phyloP scores from a whole-genome alignment of 2,888 invertebrate species.

The Listrodromus nycthemerus region DNA sequence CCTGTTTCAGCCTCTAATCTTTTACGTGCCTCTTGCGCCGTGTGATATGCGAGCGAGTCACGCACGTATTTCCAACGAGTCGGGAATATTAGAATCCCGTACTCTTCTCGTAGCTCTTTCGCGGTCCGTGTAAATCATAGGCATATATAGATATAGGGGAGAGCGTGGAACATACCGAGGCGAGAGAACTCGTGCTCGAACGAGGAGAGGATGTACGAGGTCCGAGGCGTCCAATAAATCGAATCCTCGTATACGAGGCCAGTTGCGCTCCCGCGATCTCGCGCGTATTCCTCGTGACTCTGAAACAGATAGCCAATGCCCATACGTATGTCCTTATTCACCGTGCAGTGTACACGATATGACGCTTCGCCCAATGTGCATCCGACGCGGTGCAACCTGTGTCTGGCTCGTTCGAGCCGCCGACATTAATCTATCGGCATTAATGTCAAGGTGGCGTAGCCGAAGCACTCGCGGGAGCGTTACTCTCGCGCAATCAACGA shows the following conservation, averaged over 20 bases:
- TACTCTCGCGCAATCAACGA: conserved; percentile 55
- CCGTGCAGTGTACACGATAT: conserved; percentile 11
- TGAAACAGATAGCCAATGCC: conserved; percentile 19
- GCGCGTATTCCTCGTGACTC: conserved; percentile 46
- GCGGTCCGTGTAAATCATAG: conserved; percentile 67
- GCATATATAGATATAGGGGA: conserved; percentile 4
- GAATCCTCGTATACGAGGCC: conserved; percentile 61
- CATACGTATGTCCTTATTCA: not conserved
- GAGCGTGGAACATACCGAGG: conserved; percentile 40
- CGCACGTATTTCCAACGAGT: conserved; percentile 60
- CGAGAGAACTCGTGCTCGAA: conserved; percentile 61
- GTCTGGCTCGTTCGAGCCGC: conserved; percentile 40
- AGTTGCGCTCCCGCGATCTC: conserved; percentile 35
- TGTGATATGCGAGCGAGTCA: conserved; percentile 61
- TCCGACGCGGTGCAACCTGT: conserved; percentile 35
- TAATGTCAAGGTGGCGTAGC: conserved; percentile 62
- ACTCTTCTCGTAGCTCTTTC: conserved; percentile 65
- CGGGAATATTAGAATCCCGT: conserved; percentile 61
- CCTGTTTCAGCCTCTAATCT: conserved; percentile 46
- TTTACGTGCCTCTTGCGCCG: conserved; percentile 18
- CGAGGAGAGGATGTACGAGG: conserved; percentile 63
- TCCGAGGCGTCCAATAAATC: conserved; percentile 67
- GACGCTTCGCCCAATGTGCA: conserved; percentile 44
- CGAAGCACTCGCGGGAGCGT: conserved; percentile 10
- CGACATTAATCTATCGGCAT: conserved; percentile 68